Percentiles rank a stretch among this genome's conserved stretches.
These are phyloP conservation scores for Tenualosa ilisha DNA, from an alignment of 2,797 vertebrate genomes.

Conservation along the genomic window DNA sequence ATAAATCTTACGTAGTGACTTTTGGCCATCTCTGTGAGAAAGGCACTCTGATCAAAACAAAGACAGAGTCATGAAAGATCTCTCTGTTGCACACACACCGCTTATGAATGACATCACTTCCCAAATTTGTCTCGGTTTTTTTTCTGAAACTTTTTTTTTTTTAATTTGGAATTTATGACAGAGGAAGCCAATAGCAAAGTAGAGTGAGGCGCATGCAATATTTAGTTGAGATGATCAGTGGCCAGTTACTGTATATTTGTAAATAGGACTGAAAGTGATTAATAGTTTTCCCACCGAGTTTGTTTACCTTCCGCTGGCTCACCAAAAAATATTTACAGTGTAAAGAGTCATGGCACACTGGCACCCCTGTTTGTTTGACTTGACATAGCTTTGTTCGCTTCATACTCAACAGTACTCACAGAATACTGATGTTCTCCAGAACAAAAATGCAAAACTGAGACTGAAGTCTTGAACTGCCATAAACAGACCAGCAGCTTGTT, in stretches of 20 bases:
- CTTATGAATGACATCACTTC: slow-evolving; percentile 3
- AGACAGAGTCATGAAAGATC: not conserved
- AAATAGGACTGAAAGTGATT: not conserved
- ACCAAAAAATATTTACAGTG: not conserved
- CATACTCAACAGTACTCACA: not conserved
- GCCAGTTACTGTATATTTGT: not conserved
- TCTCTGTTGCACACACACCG: not conserved
- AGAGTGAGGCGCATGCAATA: not conserved
- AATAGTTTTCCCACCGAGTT: not conserved
- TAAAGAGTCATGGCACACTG: not conserved
- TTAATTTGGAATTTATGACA: not conserved
- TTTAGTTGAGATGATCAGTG: not conserved
- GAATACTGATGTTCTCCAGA: not conserved
- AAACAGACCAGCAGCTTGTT: slow-evolving; percentile 29
- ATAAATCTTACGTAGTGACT: slow-evolving; percentile 7
- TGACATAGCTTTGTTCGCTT: not conserved
- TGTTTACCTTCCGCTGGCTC: not conserved
- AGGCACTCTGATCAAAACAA: not conserved
- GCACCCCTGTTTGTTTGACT: not conserved
- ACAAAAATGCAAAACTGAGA: not conserved
- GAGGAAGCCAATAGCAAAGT: no score
- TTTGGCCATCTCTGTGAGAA: slow-evolving; percentile 12
- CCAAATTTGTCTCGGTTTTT: not conserved
- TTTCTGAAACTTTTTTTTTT: not conserved
- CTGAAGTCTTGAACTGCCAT: not conserved